Evolutionary conservation across 2,888 invertebrate species (phyloP).

Genomic region (Hermodice carunculata): DNA sequence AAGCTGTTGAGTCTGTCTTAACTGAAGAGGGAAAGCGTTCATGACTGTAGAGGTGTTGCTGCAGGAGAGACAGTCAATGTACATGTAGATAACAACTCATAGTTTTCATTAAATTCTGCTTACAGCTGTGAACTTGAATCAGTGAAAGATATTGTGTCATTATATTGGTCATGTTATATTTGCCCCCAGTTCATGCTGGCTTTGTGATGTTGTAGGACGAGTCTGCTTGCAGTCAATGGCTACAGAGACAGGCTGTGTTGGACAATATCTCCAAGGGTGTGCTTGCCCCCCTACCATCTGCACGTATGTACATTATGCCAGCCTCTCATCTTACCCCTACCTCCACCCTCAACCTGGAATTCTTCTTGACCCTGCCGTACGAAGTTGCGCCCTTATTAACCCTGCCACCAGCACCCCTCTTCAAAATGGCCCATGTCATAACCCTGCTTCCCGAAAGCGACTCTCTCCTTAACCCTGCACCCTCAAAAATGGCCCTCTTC

Average conservation of each 20-base stretch:
- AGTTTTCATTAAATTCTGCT: background rate
- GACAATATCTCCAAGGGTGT: conserved; percentile 45
- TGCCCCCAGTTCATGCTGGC: background rate
- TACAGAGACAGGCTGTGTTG: conserved; percentile 57
- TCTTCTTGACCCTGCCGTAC: background rate
- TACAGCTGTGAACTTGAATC: no score
- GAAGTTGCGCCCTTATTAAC: no score
- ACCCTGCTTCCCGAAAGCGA: no score
- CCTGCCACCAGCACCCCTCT: no score
- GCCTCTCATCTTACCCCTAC: background rate
- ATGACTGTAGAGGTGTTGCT: no score
- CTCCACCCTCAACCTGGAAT: background rate
- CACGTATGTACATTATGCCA: conserved; percentile 40
- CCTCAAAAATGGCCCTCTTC: no score
- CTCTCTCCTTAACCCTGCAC: no score
- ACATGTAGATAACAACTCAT: background rate
- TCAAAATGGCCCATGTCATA: no score
- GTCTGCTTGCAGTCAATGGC: conserved; percentile 58
- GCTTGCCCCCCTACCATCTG: conserved; percentile 41
- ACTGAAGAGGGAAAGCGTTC: no score
- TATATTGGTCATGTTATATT: background rate
- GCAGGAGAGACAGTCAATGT: no score
- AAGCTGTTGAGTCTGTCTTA: no score
- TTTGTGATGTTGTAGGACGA: conserved; percentile 50
- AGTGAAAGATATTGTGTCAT: no score